Percentiles rank a stretch among this genome's conserved stretches.
These are phyloP conservation scores for Dinoponera quadriceps DNA, from an alignment of 1,140 invertebrate species.

Conservation along the genomic window DNA sequence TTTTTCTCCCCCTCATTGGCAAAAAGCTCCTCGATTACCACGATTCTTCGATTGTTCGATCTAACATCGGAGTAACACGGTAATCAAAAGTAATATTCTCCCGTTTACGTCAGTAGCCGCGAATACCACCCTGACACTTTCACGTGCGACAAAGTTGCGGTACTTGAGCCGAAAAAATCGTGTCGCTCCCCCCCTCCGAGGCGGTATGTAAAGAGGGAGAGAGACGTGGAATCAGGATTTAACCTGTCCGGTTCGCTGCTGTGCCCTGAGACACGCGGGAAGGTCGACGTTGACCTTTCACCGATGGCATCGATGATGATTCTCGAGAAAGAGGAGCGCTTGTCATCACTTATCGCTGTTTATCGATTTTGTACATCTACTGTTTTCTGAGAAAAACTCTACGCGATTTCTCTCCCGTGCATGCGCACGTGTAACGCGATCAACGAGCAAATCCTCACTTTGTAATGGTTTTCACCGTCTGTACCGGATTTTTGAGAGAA, in stretches of 20 bases:
- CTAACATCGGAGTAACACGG: background rate
- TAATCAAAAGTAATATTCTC: constrained; percentile 12
- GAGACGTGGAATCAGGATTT: constrained; percentile 21
- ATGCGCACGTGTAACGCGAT: background rate
- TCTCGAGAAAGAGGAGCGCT: constrained; percentile 4
- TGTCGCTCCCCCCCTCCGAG: background rate
- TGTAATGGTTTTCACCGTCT: constrained; percentile 24
- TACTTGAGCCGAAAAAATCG: constrained; percentile 33
- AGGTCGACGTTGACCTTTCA: constrained; percentile 37
- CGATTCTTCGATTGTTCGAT: constrained; percentile 8
- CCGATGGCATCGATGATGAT: constrained; percentile 6
- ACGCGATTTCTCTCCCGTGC: constrained; percentile 1
- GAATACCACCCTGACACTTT: constrained; percentile 34
- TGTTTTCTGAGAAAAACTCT: constrained; percentile 41
- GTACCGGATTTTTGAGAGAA: constrained; percentile 43
- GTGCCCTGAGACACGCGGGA: background rate
- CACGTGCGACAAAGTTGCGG: constrained; percentile 20
- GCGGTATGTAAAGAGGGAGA: background rate
- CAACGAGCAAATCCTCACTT: background rate
- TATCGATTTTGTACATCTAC: constrained; percentile 44
- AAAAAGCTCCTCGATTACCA: background rate
- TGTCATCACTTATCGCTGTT: constrained; percentile 17
- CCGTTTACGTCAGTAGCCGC: constrained; percentile 34
- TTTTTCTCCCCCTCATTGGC: background rate
- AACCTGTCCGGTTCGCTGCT: constrained; percentile 8